Conservation (phyloP, 1,140 invertebrate genomes). For the Andrena cerasifolii region DNA sequence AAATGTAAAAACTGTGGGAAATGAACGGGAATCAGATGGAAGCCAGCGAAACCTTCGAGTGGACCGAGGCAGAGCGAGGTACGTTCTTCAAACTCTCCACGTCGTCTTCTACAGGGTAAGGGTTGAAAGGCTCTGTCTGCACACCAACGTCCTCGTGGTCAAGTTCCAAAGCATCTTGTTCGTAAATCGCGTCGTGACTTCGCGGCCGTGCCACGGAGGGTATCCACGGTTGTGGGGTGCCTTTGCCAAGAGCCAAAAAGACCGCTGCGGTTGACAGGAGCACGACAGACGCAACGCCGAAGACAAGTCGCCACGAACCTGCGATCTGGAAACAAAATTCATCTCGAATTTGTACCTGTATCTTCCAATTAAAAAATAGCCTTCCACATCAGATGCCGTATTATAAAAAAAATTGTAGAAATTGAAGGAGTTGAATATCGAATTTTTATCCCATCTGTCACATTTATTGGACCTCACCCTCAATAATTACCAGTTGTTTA, state of each 20-base stretch:
- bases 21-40: slow-evolving; percentile 30
- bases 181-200: slow-evolving; percentile 81
- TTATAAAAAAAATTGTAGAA: no score
- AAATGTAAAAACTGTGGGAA: background rate
- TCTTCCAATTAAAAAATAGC: no score
- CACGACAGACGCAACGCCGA: slow-evolving; percentile 83
- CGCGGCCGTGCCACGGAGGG: slow-evolving; percentile 77
- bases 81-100: slow-evolving; percentile 70
- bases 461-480: no score
- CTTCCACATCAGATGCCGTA: no score
- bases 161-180: slow-evolving; percentile 78
- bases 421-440: no score
- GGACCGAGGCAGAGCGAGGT: slow-evolving; percentile 69
- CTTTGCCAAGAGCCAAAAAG: slow-evolving; percentile 84
- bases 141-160: slow-evolving; percentile 81
- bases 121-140: slow-evolving; percentile 78
- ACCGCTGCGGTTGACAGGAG: slow-evolving; percentile 82
- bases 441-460: no score
- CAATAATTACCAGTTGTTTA: no score
- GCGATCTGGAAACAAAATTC: slow-evolving; percentile 78
- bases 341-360: no score
- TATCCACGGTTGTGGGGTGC: slow-evolving; percentile 84
- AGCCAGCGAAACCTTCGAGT: slow-evolving; percentile 69
- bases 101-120: slow-evolving; percentile 72
- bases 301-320: slow-evolving; percentile 84